Evolutionary conservation across 2,797 vertebrate species (phyloP).

Genomic region (Limnodromus scolopaceus): DNA sequence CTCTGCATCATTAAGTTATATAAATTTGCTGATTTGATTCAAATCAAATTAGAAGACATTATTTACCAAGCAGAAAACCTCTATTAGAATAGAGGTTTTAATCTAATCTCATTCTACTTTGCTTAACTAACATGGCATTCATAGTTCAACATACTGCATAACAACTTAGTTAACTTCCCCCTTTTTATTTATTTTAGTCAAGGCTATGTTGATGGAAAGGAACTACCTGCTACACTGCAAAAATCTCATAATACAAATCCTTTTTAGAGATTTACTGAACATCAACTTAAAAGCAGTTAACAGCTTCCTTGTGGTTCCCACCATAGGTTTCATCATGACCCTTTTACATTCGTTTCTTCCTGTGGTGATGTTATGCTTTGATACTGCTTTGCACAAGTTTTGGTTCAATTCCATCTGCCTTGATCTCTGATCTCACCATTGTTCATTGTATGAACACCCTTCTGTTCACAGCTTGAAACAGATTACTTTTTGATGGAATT

Average conservation of each 20-base stretch:
- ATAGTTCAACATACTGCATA: not conserved
- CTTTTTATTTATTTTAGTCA: not conserved
- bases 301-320: not conserved
- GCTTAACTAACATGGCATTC: not conserved
- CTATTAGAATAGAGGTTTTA: not conserved
- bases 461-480: not conserved
- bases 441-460: not conserved
- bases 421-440: not conserved
- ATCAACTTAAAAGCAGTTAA: not conserved
- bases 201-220: not conserved
- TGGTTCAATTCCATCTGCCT: not conserved
- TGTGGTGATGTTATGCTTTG: not conserved
- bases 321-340: not conserved
- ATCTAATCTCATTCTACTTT: not conserved
- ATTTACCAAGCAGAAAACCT: not conserved
- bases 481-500: not conserved
- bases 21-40: not conserved
- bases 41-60: not conserved
- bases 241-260: not conserved
- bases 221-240: not conserved
- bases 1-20: not conserved
- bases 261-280: not conserved
- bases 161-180: not conserved
- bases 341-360: not conserved
- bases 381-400: not conserved